phyloP scores from a whole-genome alignment of 2,797 vertebrate genomes.

The Spinibarbus caldwelli region DNA sequence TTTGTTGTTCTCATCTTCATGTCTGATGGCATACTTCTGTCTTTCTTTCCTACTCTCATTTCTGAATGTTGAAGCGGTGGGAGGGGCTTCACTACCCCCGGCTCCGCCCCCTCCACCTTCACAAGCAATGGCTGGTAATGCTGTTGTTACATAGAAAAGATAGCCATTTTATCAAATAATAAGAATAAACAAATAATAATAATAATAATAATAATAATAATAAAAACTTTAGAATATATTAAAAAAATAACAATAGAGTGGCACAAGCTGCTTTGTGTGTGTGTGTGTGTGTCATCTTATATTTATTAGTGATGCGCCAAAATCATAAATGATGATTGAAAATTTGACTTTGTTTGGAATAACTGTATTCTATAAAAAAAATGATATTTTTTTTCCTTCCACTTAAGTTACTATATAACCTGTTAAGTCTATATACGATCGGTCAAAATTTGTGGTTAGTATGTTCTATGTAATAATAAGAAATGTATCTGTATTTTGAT shows the following conservation, averaged over 20 bases:
- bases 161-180: neutral
- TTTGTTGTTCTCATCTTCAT: neutral
- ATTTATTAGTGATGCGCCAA: neutral
- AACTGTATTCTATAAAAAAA: neutral
- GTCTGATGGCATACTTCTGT: constrained; percentile 13
- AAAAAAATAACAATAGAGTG: neutral
- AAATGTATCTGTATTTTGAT: neutral
- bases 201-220: neutral
- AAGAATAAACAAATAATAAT: neutral
- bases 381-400: neutral
- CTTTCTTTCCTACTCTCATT: constrained; percentile 2
- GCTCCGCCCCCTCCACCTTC: constrained; percentile 27
- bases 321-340: neutral
- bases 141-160: neutral
- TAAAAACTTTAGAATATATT: neutral
- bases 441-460: neutral
- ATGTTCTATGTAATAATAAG: neutral
- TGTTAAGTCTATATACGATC: neutral
- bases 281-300: neutral
- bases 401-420: neutral
- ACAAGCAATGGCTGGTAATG: constrained; percentile 47
- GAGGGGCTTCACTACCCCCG: constrained; percentile 6
- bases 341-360: neutral
- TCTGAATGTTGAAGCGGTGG: constrained; percentile 31
- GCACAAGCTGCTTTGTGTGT: neutral